phyloP scores from a whole-genome alignment of 2,888 invertebrate species.

The Dolomedes plantarius region DNA sequence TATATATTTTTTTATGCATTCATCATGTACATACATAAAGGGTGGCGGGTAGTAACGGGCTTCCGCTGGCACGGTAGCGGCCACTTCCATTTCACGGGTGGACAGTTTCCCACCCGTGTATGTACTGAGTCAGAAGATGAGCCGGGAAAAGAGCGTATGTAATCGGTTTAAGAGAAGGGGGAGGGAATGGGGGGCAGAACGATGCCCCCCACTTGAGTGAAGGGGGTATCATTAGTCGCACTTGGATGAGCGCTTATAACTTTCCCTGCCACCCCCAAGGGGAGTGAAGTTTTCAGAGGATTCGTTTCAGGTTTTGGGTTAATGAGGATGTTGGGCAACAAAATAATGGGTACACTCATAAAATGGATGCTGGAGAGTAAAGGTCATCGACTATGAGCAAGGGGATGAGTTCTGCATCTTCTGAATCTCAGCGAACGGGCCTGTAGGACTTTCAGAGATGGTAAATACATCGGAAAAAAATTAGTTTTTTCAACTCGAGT shows the following conservation, averaged over 20 bases:
- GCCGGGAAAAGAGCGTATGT: conserved; percentile 33
- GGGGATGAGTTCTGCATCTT: not conserved
- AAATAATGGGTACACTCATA: conserved; percentile 36
- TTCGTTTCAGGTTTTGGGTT: conserved; percentile 36
- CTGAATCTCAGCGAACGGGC: no score
- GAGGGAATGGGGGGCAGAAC: not conserved
- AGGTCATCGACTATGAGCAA: not conserved
- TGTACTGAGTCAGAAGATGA: conserved; percentile 55
- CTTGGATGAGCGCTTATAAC: conserved; percentile 41
- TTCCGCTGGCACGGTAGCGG: not conserved
- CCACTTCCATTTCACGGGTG: conserved; percentile 65
- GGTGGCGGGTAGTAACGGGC: not conserved
- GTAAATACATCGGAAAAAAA: no score
- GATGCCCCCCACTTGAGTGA: not conserved
- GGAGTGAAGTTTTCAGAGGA: not conserved
- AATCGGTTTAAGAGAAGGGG: conserved; percentile 59
- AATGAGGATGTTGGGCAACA: conserved; percentile 70
- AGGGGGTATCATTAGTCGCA: conserved; percentile 66
- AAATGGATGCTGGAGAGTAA: conserved; percentile 13
- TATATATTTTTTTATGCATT: not conserved
- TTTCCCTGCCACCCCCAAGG: not conserved
- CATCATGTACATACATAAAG: not conserved
- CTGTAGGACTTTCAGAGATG: no score
- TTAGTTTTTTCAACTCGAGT: no score
- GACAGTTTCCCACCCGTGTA: conserved; percentile 57